Evolutionary conservation across 2,797 vertebrate species (phyloP).

Genomic region (Gorsachius magnificus): DNA sequence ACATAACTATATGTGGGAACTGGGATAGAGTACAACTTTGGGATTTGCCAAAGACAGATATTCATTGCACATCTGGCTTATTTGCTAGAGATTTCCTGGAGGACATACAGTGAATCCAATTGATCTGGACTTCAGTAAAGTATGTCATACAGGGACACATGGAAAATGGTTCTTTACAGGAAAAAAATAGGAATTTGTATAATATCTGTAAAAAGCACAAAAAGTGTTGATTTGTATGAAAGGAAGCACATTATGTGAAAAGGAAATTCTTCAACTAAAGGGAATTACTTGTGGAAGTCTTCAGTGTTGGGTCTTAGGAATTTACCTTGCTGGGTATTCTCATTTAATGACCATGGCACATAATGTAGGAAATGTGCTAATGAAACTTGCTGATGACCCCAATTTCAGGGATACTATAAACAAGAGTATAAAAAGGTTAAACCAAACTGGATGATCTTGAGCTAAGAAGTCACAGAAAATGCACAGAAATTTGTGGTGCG

Average conservation of each 20-base stretch:
- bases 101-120: neutral
- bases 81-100: slow-evolving; percentile 38
- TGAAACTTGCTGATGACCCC: neutral
- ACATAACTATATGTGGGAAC: neutral
- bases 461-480: neutral
- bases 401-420: neutral
- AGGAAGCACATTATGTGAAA: slow-evolving; percentile 23
- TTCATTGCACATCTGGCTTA: slow-evolving; percentile 29
- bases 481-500: neutral
- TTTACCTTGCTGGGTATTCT: neutral
- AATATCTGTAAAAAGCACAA: neutral
- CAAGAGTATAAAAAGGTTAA: neutral
- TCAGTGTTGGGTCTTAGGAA: neutral
- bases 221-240: slow-evolving; percentile 20
- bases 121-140: slow-evolving; percentile 9
- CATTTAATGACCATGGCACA: neutral
- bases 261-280: slow-evolving; percentile 37
- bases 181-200: slow-evolving; percentile 11
- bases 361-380: neutral
- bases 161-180: slow-evolving; percentile 3
- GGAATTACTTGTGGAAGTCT: neutral
- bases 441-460: neutral
- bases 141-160: neutral
- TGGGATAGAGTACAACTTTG: neutral
- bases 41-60: slow-evolving; percentile 36